phyloP scores from a whole-genome alignment of 2,888 invertebrate species.

The Aleiodes testaceus region DNA sequence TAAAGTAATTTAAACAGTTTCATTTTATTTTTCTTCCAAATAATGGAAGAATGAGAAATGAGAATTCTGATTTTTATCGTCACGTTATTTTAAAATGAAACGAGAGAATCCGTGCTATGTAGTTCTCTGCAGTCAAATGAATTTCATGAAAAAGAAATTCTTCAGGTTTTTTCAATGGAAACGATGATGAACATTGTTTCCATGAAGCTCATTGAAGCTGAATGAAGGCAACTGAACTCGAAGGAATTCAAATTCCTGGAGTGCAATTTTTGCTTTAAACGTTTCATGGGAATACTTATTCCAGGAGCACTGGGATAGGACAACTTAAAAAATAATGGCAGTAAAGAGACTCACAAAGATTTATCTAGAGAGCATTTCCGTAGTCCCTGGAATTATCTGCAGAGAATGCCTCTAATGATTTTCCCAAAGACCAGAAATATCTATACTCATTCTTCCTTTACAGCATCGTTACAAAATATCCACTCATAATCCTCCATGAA shows the following conservation, averaged over 20 bases:
- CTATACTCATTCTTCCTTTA: not conserved
- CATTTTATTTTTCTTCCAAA: not conserved
- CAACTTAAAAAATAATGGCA: too few relatives aligned
- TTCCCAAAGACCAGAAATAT: not conserved
- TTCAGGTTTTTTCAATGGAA: too few relatives aligned
- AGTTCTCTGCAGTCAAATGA: not conserved
- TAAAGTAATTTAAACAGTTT: constrained; percentile 63
- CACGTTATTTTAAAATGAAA: constrained; percentile 7
- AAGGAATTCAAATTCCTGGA: too few relatives aligned
- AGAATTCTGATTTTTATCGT: constrained; percentile 20
- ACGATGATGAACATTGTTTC: too few relatives aligned
- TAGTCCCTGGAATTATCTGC: too few relatives aligned
- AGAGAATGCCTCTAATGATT: too few relatives aligned
- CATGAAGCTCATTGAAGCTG: too few relatives aligned
- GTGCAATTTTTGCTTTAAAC: too few relatives aligned
- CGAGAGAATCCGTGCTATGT: not conserved
- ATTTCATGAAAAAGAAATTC: not conserved
- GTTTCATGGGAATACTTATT: too few relatives aligned
- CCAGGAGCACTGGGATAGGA: too few relatives aligned
- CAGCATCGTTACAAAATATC: not conserved
- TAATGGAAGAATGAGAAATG: constrained; percentile 13
- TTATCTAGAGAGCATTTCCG: not conserved
- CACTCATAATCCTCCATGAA: not conserved
- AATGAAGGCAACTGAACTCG: too few relatives aligned
- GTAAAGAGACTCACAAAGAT: too few relatives aligned